Evolutionary conservation across 2,888 invertebrate species (phyloP), one percentile per base, ranked within the genome.

Genomic region (Mythimna ferrago): DNA sequence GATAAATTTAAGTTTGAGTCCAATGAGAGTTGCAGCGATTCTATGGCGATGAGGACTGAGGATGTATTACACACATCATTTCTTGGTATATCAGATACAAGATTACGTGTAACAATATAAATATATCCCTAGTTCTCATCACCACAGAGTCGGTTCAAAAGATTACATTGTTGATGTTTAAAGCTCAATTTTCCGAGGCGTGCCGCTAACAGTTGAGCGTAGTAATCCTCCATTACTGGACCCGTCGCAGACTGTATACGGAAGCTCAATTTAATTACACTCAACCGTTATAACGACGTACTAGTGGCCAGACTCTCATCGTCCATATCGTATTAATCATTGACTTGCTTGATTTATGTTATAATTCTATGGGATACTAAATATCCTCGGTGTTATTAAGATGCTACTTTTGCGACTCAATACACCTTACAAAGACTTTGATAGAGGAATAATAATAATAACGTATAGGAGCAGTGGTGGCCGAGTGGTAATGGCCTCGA

Each of bases 191-290:
- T 90, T 85, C 86, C 69, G 57, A 76, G 77, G 76, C 76, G 73
- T 78, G 66, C 73, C 80, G 79, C 76, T 76, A 78, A 61, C 68
- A 51, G 69, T 68, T 58, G 60, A 80, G 38, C 32, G 61, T 6
- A 77, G 83, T 80, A 85, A 85, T 81, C 74, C 79, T 80, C 82
- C 67, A 88, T 89, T 84, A 86, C 86, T 58, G 53, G 57, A 75
- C 54, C 88, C 86, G 86, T 87, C 86, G 86, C 71, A 83, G 79
- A 79, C 83, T 77, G 82, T 90, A 91, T 86, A 93, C 95, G 95
- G 95, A 95, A 95, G 95, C 93, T 90, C 92, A 89, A 93, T 94
- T 95, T 96, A 95, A 96, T 96, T 95, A 95, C 92, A 91, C 89
- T 88, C 86, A 86, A 92, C 95, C 95, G 95, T 95, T 96, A 95